Conservation (phyloP, 2,113 vertebrate genomes). For the Tachysurus fulvidraco region DNA sequence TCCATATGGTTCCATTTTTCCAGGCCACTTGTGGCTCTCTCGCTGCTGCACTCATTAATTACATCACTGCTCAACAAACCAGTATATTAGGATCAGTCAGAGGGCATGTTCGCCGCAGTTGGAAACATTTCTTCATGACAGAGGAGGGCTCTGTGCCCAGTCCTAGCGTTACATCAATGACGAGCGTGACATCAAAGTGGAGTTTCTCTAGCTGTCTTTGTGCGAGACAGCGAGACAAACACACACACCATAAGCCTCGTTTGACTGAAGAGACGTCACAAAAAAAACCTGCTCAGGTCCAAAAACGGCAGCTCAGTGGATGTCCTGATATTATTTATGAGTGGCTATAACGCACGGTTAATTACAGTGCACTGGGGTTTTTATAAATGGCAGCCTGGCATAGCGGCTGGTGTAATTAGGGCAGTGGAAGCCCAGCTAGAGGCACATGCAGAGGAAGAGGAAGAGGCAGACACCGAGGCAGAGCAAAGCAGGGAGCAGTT, state of each 20-base stretch:
- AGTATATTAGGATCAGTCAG: constrained; percentile 66
- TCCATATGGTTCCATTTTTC: constrained; percentile 75
- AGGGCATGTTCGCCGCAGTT: constrained; percentile 59
- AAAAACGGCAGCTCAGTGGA: constrained; percentile 51
- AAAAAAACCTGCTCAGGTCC: constrained; percentile 28
- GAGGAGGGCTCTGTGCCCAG: neutral
- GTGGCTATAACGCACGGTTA: constrained; percentile 75
- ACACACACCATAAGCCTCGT: constrained; percentile 9
- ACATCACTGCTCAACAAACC: constrained; percentile 71
- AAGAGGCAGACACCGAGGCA: constrained; percentile 21
- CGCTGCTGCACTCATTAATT: constrained; percentile 76
- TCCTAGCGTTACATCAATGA: neutral
- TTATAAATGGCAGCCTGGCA: constrained; percentile 80
- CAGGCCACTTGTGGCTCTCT: constrained; percentile 64
- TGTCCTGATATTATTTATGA: constrained; percentile 75
- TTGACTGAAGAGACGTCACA: constrained; percentile 7
- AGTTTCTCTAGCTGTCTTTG: neutral
- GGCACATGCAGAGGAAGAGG: constrained; percentile 47
- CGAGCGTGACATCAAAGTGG: constrained; percentile 18
- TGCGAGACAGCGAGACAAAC: neutral
- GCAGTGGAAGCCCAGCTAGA: constrained; percentile 62
- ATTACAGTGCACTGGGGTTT: constrained; percentile 74
- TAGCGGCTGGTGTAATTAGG: constrained; percentile 77
- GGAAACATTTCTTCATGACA: constrained; percentile 61
- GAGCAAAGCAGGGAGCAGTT: constrained; percentile 18